These are phyloP conservation scores for Cataglyphis altisquamis DNA, from an alignment of 2,888 invertebrate genomes.

Conservation along the genomic window DNA sequence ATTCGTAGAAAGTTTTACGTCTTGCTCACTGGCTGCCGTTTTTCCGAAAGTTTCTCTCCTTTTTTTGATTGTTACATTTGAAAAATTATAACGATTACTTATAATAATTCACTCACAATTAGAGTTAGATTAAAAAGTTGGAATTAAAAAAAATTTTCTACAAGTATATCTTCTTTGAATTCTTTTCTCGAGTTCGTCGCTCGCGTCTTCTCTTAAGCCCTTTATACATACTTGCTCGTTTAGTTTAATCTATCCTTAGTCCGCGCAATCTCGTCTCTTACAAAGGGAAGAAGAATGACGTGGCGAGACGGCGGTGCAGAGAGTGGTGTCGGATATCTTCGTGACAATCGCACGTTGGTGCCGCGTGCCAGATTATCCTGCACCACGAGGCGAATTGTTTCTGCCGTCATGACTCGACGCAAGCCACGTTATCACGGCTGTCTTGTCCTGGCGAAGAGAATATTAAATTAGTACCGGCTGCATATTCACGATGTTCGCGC, in stretches of 20 bases:
- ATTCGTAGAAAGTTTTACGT: background rate
- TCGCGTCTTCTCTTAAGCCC: too few species aligned
- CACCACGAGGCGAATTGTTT: slow-evolving; percentile 78
- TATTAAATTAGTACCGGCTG: slow-evolving; percentile 79
- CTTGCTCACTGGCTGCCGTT: background rate
- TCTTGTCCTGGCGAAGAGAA: slow-evolving; percentile 76
- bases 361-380: slow-evolving; percentile 64
- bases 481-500: slow-evolving; percentile 54
- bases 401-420: slow-evolving; percentile 80
- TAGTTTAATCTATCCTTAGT: slow-evolving; percentile 43
- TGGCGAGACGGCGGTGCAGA: slow-evolving; percentile 57
- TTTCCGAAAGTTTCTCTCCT: background rate
- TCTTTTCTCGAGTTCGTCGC: background rate
- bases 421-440: slow-evolving; percentile 79
- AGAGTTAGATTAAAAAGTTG: background rate
- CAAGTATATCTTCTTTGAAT: background rate
- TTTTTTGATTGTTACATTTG: background rate
- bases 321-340: slow-evolving; percentile 73
- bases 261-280: slow-evolving; percentile 57
- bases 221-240: too few species aligned
- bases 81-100: background rate
- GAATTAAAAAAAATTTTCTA: background rate
- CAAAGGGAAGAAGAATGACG: slow-evolving; percentile 63
- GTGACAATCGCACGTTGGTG: slow-evolving; percentile 61
- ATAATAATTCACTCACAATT: background rate